Evolutionary conservation across 2,113 vertebrate species (phyloP).

Genomic region (Sphyrna mokarran): DNA sequence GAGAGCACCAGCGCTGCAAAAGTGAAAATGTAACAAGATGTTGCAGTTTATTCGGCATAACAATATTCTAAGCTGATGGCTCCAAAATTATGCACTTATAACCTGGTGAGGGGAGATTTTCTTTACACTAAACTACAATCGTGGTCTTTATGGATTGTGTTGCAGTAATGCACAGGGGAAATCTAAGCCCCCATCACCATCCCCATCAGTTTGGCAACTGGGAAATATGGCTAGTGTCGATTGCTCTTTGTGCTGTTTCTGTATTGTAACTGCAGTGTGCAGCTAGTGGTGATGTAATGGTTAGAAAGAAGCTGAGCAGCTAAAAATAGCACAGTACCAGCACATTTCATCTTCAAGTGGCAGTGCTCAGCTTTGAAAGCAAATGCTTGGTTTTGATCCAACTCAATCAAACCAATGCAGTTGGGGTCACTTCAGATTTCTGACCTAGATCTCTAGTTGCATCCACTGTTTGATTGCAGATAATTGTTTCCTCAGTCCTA

Average conservation of each 20-base stretch:
- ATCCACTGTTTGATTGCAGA: background rate
- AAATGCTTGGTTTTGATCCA: conserved; percentile 26
- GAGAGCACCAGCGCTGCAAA: background rate
- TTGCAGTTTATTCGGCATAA: background rate
- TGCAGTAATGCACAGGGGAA: background rate
- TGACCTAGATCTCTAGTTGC: background rate
- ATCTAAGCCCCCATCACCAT: background rate
- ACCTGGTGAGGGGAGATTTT: background rate
- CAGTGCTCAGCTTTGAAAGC: conserved; percentile 1
- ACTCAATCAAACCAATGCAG: background rate
- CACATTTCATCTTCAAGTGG: conserved; percentile 23
- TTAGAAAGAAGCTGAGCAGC: conserved; percentile 14
- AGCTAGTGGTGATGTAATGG: conserved; percentile 33
- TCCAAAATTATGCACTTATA: background rate
- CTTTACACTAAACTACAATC: background rate
- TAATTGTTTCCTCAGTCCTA: conserved; percentile 17
- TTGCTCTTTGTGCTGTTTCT: conserved; percentile 23
- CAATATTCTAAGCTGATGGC: background rate
- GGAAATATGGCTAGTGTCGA: background rate
- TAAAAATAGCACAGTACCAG: conserved; percentile 23
- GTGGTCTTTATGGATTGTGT: background rate
- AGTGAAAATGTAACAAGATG: background rate
- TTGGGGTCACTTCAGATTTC: background rate
- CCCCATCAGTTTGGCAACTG: too few species aligned
- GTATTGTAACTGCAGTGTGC: conserved; percentile 27